Base-by-base conservation (phyloP, 2,797 vertebrate species). In the Lagorchestes hirsutus region DNA sequence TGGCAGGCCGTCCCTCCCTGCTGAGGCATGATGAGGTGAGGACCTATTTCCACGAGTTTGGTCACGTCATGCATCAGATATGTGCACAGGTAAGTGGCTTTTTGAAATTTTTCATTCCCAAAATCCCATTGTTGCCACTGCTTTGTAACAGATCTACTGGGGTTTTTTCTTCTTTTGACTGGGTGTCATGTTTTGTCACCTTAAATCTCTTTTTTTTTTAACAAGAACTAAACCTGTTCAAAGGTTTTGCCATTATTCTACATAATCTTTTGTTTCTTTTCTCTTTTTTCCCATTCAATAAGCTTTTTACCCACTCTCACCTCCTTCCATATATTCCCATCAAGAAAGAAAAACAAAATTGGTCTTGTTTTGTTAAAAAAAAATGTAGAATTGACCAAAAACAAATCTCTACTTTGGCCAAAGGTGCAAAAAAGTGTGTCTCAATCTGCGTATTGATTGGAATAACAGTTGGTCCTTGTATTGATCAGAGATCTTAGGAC, bases 1-100 rank as follows among this genome's bases (percentile, higher is more conserved):
- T 98, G 0, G 98, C 96, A 40, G 98, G 98, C 55, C 98, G 96
- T 56, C 99, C 99, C 0, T 99, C 99, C 0, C 98, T 99, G 29
- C 99, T 99, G 95, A 99, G 99, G 91, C 99, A 99, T 34, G 99
- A 99, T 46, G 99, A 99, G 95, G 99, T 99, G 95, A 99, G 99
- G 98, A 99, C 99, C 3, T 99, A 99, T 95, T 99, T 99, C 97
- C 99, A 99, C 31, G 99, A 99, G 98, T 99, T 99, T 97, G 99
- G 99, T 91, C 99, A 99, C 0, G 99, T 99, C 90, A 99, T 99
- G 99, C 99, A 99, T 56, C 99, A 99, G 97, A 98, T 99, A 96
- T 99, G 99, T 97, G 99, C 99, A 34, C 99, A 99, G 99, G 99
- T 99, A 95, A 93, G 98, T 97, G 93, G 54, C 67, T 3, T 56